Evolutionary conservation across 2,797 vertebrate genomes (phyloP).

Genomic region (Rousettus madagascariensis): DNA sequence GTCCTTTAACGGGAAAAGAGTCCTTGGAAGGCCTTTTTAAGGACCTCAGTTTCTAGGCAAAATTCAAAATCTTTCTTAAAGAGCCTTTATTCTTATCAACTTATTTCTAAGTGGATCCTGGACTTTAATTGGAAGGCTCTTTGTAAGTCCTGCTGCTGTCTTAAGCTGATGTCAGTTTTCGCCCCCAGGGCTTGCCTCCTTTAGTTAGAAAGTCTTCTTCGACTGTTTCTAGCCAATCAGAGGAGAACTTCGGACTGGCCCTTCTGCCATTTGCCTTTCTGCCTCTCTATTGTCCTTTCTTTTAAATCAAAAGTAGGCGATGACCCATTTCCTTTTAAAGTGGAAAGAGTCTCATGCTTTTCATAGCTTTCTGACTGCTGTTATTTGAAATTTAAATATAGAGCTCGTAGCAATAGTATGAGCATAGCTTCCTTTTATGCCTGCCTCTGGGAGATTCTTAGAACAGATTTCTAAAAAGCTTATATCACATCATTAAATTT

Average conservation of each 20-base stretch:
- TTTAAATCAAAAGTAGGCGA: slow-evolving; percentile 53
- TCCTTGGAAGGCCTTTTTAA: not conserved
- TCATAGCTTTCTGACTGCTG: slow-evolving; percentile 47
- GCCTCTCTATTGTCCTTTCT: not conserved
- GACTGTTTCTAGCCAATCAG: not conserved
- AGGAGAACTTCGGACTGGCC: not conserved
- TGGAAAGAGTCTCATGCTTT: slow-evolving; percentile 47
- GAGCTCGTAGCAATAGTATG: slow-evolving; percentile 13
- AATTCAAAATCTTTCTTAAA: slow-evolving; percentile 14
- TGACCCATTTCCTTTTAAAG: not conserved
- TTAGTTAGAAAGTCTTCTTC: not conserved
- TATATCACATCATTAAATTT: slow-evolving; percentile 50
- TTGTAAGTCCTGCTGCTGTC: not conserved
- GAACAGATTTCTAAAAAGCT: slow-evolving; percentile 49
- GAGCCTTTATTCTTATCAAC: not conserved
- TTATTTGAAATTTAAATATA: slow-evolving; percentile 73
- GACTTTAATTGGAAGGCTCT: slow-evolving; percentile 30
- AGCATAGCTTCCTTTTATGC: slow-evolving; percentile 20
- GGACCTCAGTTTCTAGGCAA: not conserved
- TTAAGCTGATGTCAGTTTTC: not conserved
- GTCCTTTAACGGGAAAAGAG: not conserved
- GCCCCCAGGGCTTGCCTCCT: not conserved
- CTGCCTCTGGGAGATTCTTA: slow-evolving; percentile 45
- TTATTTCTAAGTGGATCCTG: not conserved
- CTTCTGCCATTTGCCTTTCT: slow-evolving; percentile 36